A percentile compares a stretch with the other conserved stretches of the same genome.
Evolutionary conservation across 2,797 vertebrate genomes (phyloP).

Genomic region (Sphaeramia orbicularis): DNA sequence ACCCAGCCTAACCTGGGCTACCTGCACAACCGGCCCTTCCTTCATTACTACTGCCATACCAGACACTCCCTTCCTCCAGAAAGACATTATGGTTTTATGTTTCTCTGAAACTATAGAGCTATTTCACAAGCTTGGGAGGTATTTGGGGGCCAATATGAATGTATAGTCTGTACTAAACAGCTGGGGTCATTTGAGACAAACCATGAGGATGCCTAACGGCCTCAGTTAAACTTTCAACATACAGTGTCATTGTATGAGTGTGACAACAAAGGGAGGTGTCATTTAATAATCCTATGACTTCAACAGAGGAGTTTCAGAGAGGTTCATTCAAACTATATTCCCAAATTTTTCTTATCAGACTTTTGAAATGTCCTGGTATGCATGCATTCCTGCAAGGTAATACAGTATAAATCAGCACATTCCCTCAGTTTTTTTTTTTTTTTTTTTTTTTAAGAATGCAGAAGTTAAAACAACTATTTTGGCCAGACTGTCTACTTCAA

Average conservation of each 20-base stretch:
- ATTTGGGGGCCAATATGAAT: constrained; percentile 58
- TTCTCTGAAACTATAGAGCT: constrained; percentile 75
- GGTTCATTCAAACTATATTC: constrained; percentile 28
- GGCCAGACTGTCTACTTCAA: constrained; percentile 47
- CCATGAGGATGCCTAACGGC: constrained; percentile 30
- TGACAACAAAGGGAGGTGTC: constrained; percentile 38
- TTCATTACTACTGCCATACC: constrained; percentile 59
- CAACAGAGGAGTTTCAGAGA: constrained; percentile 18
- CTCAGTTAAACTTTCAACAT: constrained; percentile 34
- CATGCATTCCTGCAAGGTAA: constrained; percentile 24
- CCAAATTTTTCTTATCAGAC: constrained; percentile 37
- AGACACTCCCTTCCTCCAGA: constrained; percentile 71
- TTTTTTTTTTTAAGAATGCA: constrained; percentile 19
- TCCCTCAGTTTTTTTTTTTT: constrained; percentile 7
- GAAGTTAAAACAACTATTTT: constrained; percentile 50
- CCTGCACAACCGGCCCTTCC: constrained; percentile 61
- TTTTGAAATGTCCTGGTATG: constrained; percentile 34
- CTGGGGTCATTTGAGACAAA: constrained; percentile 57
- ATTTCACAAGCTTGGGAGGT: constrained; percentile 68
- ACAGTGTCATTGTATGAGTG: constrained; percentile 39
- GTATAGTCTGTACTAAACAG: constrained; percentile 52
- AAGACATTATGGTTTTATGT: constrained; percentile 79
- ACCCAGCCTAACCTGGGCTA: constrained; percentile 64
- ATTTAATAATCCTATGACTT: constrained; percentile 33
- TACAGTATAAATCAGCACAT: constrained; percentile 35